Conservation (phyloP, 2,888 invertebrate genomes). For the Drosophila formosana region DNA sequence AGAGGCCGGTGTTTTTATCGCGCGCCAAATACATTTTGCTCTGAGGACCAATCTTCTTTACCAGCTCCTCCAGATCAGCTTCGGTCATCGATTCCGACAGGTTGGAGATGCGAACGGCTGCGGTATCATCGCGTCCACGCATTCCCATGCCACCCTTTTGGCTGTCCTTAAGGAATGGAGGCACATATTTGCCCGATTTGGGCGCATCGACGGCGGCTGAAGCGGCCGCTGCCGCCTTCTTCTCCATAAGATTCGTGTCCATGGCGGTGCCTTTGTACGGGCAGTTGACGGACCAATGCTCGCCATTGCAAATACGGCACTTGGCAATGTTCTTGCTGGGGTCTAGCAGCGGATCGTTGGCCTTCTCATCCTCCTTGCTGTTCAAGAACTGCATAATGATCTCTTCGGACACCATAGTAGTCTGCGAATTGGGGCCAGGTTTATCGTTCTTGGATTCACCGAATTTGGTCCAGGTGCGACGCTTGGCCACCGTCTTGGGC, state of each 20-base stretch:
- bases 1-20: slow-evolving; percentile 94
- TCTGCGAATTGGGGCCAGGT: slow-evolving; percentile 99
- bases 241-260: slow-evolving; percentile 88
- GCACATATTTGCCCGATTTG: slow-evolving; percentile 90
- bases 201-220: slow-evolving; percentile 81
- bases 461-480: slow-evolving; percentile 98
- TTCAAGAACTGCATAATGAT: slow-evolving; percentile 97
- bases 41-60: slow-evolving; percentile 96
- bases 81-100: slow-evolving; percentile 98
- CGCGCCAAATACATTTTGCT: slow-evolving; percentile 98
- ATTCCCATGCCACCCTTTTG: slow-evolving; percentile 90
- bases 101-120: slow-evolving; percentile 98
- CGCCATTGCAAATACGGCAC: slow-evolving; percentile 96
- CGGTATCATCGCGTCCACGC: slow-evolving; percentile 91
- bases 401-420: slow-evolving; percentile 98
- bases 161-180: slow-evolving; percentile 95
- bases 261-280: slow-evolving; percentile 97
- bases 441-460: slow-evolving; percentile 96
- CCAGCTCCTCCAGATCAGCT: slow-evolving; percentile 97
- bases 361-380: slow-evolving; percentile 94
- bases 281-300: slow-evolving; percentile 99
- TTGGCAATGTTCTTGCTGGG: slow-evolving; percentile 91
- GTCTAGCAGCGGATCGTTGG: slow-evolving; percentile 93
- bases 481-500: slow-evolving; percentile 95
- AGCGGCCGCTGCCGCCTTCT: slow-evolving; percentile 86